phyloP scores from a whole-genome alignment of 2,888 invertebrate genomes.

The Bruchidius siliquastri region DNA sequence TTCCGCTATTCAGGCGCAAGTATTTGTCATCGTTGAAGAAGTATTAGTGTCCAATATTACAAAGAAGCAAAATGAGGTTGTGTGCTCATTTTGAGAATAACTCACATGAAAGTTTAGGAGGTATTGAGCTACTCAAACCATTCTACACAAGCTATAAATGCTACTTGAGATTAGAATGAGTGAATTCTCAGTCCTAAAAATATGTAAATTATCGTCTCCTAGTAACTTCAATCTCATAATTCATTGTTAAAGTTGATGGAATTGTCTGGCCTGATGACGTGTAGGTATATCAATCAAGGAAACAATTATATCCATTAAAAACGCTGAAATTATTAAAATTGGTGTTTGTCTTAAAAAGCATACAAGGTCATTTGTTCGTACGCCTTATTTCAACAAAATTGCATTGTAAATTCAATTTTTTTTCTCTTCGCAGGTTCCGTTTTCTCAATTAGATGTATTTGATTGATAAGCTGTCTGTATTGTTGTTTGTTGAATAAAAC shows the following conservation, averaged over 20 bases:
- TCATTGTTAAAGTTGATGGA: background rate
- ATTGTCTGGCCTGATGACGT: background rate
- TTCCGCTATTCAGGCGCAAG: no score
- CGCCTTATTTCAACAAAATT: background rate
- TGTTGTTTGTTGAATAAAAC: no score
- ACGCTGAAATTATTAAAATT: background rate
- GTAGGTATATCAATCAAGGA: background rate
- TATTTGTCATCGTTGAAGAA: no score
- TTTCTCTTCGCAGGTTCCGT: background rate
- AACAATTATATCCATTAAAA: background rate
- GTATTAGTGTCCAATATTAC: no score
- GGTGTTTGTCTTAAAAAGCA: background rate
- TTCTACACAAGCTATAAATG: background rate
- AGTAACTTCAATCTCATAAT: background rate
- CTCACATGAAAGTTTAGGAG: no score
- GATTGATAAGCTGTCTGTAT: background rate
- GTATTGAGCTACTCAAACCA: background rate
- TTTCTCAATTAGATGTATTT: background rate
- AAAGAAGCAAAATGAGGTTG: no score
- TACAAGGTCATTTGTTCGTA: background rate
- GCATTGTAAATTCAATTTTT: background rate
- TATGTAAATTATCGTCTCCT: background rate
- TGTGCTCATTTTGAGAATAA: no score
- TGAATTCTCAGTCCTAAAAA: background rate
- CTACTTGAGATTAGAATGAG: no score